Evolutionary conservation across 2,113 vertebrate species (phyloP).

Genomic region (Etheostoma cragini): DNA sequence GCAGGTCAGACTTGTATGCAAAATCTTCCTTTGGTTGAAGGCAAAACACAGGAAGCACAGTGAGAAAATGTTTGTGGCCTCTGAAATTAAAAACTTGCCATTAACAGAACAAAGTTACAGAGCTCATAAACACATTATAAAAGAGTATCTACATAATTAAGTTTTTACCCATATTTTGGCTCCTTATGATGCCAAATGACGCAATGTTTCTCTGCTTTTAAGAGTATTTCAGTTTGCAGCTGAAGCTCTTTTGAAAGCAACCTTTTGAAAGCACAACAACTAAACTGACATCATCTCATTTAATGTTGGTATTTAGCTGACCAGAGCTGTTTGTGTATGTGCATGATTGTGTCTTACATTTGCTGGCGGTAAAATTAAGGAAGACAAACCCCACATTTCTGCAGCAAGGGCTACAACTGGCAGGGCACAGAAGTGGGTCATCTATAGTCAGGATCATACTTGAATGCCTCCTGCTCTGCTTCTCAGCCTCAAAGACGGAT

Average conservation of each 20-base stretch:
- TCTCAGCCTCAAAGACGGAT: slow-evolving; percentile 52
- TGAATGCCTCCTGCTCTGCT: slow-evolving; percentile 53
- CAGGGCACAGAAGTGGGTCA: slow-evolving; percentile 68
- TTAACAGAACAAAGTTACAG: background rate
- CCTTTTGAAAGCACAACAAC: slow-evolving; percentile 20
- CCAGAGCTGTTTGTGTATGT: slow-evolving; percentile 33
- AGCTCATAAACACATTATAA: background rate
- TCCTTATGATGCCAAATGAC: background rate
- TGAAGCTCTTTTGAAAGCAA: slow-evolving; percentile 12
- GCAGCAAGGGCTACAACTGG: slow-evolving; percentile 53
- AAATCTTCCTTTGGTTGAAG: slow-evolving; percentile 39
- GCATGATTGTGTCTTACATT: slow-evolving; percentile 10
- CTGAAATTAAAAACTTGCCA: slow-evolving; percentile 10
- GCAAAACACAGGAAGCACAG: background rate
- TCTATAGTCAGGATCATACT: slow-evolving; percentile 63
- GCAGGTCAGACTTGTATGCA: slow-evolving; percentile 20
- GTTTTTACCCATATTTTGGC: background rate
- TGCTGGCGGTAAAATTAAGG: slow-evolving; percentile 30
- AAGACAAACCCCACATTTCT: slow-evolving; percentile 42
- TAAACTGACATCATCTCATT: slow-evolving; percentile 17
- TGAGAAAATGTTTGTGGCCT: slow-evolving; percentile 5
- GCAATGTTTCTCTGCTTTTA: slow-evolving; percentile 16
- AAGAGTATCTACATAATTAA: background rate
- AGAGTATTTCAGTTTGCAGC: slow-evolving; percentile 9
- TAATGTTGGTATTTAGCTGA: slow-evolving; percentile 30